Conservation (phyloP, 2,888 invertebrate species). For the Xanthia icteritia region DNA sequence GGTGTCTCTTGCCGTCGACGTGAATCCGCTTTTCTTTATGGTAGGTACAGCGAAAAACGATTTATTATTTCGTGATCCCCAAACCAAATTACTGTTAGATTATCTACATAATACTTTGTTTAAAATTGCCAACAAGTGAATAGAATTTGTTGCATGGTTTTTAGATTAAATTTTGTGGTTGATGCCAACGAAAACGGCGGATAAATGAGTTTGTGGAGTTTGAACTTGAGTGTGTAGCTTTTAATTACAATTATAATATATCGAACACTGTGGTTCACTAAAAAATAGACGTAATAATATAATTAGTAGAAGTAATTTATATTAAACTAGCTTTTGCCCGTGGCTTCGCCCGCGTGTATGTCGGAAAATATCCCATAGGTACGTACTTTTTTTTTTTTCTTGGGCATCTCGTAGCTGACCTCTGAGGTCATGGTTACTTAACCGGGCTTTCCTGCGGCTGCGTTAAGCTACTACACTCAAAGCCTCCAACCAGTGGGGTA, state of each 20-base stretch:
- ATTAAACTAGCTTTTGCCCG: background rate
- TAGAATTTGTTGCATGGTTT: constrained; percentile 25
- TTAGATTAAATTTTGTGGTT: background rate
- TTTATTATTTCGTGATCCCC: constrained; percentile 65
- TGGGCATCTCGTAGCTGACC: no score
- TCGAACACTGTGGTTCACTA: background rate
- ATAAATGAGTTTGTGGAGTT: background rate
- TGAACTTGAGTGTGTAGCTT: background rate
- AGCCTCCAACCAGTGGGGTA: no score
- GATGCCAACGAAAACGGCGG: background rate
- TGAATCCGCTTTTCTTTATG: constrained; percentile 62
- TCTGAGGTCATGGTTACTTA: no score
- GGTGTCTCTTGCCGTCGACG: constrained; percentile 32
- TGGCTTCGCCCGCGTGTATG: no score
- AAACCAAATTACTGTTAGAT: constrained; percentile 58
- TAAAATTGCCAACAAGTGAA: constrained; percentile 33
- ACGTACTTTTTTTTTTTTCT: no score
- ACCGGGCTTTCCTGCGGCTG: no score
- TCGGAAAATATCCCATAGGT: no score
- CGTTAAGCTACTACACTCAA: no score
- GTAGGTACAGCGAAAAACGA: constrained; percentile 60
- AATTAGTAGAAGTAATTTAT: background rate
- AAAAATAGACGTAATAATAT: background rate
- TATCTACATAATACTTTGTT: constrained; percentile 57
- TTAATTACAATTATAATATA: background rate